A percentile compares a stretch with the other conserved stretches of the same genome.
Evolutionary conservation across 2,888 invertebrate species (phyloP).

Genomic region (Hermaeophaga mercurialis): DNA sequence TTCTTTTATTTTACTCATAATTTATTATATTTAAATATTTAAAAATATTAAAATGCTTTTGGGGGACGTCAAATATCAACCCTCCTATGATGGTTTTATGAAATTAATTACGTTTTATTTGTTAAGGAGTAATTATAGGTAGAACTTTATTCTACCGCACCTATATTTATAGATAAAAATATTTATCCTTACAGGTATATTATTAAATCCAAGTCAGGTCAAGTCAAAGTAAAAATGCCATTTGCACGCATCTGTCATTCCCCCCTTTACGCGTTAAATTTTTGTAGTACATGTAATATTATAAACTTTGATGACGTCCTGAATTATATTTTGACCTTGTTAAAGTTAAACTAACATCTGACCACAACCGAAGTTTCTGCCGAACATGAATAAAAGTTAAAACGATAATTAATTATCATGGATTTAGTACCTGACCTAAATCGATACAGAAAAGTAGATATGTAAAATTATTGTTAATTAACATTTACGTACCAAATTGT

Average conservation of each 20-base stretch:
- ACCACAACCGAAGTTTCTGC: not conserved
- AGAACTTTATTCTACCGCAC: too few relatives aligned
- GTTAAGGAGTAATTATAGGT: too few relatives aligned
- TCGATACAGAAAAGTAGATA: slow-evolving; percentile 1
- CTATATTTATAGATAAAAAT: too few relatives aligned
- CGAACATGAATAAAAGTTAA: slow-evolving; percentile 9
- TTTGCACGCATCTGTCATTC: slow-evolving; percentile 3
- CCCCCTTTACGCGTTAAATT: not conserved
- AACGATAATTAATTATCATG: slow-evolving; percentile 4
- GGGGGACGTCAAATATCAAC: too few relatives aligned
- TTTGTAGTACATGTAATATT: not conserved
- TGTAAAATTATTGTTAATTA: not conserved
- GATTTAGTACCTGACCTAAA: not conserved
- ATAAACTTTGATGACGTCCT: slow-evolving; percentile 11
- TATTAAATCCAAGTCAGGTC: too few relatives aligned
- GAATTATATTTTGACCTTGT: slow-evolving; percentile 14
- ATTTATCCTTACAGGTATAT: too few relatives aligned
- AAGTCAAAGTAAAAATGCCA: slow-evolving; percentile 4
- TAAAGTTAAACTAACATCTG: slow-evolving; percentile 9
- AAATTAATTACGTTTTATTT: too few relatives aligned
- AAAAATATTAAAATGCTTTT: too few relatives aligned
- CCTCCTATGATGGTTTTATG: too few relatives aligned
- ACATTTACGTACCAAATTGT: slow-evolving; percentile 2
- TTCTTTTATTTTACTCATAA: too few relatives aligned
- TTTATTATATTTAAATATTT: too few relatives aligned